Percentiles rank a stretch among this genome's conserved stretches.
phyloP scores from a whole-genome alignment of 2,113 vertebrate genomes.

The Lathamus discolor region DNA sequence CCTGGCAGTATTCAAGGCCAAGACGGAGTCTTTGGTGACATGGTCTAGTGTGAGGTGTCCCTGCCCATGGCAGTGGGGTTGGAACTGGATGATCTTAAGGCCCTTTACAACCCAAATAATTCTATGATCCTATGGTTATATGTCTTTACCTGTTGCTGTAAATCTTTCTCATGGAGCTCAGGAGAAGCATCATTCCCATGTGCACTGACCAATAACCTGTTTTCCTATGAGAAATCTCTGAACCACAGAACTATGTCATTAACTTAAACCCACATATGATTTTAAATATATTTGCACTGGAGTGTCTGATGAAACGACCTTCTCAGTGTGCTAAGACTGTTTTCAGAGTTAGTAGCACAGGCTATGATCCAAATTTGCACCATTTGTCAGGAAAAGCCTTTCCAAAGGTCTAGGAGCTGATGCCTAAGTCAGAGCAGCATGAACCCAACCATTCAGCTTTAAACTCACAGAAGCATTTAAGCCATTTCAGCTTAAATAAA shows the following conservation, averaged over 20 bases:
- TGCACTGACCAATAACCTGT: too few species aligned
- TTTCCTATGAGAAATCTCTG: background rate
- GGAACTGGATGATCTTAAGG: background rate
- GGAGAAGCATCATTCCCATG: background rate
- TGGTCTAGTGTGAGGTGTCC: background rate
- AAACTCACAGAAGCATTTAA: background rate
- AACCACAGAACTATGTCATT: background rate
- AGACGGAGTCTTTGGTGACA: background rate
- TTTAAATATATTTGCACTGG: fast-evolving
- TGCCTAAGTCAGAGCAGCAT: background rate
- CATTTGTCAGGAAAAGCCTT: background rate
- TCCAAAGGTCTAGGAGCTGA: background rate
- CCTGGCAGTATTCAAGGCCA: too few species aligned
- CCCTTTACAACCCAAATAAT: background rate
- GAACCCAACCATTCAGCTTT: background rate
- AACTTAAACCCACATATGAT: background rate
- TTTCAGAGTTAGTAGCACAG: background rate
- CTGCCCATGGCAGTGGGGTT: background rate
- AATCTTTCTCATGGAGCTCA: background rate
- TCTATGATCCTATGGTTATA: background rate
- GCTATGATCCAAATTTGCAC: background rate
- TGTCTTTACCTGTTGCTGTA: background rate
- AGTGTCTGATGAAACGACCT: background rate
- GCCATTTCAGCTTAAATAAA: background rate
- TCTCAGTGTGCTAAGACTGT: background rate